A percentile compares a stretch with the other conserved stretches of the same genome.
Conservation (phyloP, 2,797 vertebrate genomes). For the Onychomys arenicola region DNA sequence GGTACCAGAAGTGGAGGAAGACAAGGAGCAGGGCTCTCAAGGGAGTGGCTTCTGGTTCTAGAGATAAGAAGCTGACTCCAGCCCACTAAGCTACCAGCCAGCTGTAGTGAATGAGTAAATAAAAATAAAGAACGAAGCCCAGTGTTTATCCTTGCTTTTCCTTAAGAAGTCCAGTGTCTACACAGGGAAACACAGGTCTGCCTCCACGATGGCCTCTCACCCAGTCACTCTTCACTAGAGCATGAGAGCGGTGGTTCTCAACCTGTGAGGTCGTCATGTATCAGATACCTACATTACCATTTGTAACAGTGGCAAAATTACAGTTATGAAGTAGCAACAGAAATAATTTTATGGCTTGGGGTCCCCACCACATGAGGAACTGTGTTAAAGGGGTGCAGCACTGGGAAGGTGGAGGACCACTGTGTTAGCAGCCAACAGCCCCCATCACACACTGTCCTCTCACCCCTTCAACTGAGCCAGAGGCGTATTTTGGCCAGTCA, state of each 20-base stretch:
- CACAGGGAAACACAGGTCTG: neutral
- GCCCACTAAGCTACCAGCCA: neutral
- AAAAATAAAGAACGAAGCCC: neutral
- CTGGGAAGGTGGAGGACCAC: neutral
- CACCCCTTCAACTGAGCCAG: neutral
- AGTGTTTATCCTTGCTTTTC: neutral
- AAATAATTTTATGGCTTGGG: neutral
- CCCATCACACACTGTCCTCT: neutral
- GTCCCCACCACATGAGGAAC: neutral
- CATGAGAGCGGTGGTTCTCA: neutral
- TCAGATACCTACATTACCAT: neutral
- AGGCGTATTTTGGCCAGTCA: neutral
- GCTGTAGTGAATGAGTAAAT: neutral
- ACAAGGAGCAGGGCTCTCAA: neutral
- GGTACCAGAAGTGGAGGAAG: neutral
- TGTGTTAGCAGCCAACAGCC: no score
- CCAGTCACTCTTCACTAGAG: neutral
- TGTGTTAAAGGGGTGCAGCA: neutral
- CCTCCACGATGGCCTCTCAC: neutral
- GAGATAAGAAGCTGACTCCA: constrained; percentile 28
- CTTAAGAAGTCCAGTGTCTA: neutral
- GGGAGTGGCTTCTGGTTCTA: constrained; percentile 19
- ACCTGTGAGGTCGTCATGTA: neutral
- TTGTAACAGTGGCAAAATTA: neutral
- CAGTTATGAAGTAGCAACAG: neutral